Evolutionary conservation across 2,113 vertebrate genomes (phyloP), one percentile per base, ranked within the genome.

Genomic region (Pitta sordida): DNA sequence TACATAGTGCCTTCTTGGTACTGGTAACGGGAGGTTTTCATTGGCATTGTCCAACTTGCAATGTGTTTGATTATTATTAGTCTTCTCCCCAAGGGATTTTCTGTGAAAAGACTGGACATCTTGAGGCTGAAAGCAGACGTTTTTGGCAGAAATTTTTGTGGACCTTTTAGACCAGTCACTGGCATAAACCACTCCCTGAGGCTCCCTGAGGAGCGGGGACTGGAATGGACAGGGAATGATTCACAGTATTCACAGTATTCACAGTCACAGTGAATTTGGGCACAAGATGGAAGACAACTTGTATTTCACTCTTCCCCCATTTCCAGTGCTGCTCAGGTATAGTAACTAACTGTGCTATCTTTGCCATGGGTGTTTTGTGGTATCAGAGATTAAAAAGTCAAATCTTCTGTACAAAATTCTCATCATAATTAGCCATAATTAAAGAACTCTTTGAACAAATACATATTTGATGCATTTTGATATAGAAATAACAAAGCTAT

Each of bases 381-480:
- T 24, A 60, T 60, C 37, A 51, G 83, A 75, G 36, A 65, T 17
- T 63, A 93, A 85, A 62, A 71, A n/a, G 8, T 48, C 49, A 51
- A 46, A 60, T 75, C 68, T 67, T 67, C 56, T 83, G 37, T 29
- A 68, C 41, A 65, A 80, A 32, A 80, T 53, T 76, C 59, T 94
- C 41, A 80, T 90, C 81, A 74, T 89, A 94, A 92, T 67, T 81
- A 63, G 29, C 62, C 43, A 58, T 44, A 51, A 95, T 91, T 94
- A 68, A 73, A 84, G 83, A 92, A 71, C 76, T 95, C 80, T 70
- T 76, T 74, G 93, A 94, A 92, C 44, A 91, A 78, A 76, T 89
- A 55, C 39, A 34, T 46, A 53, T 75, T 73, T 88, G 64, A 78
- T 95, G 15, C 36, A 89, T 37, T 79, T 84, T 95, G 44, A 68